Base-by-base conservation (phyloP, 2,888 invertebrate genomes). In the Zele albiditarsus region DNA sequence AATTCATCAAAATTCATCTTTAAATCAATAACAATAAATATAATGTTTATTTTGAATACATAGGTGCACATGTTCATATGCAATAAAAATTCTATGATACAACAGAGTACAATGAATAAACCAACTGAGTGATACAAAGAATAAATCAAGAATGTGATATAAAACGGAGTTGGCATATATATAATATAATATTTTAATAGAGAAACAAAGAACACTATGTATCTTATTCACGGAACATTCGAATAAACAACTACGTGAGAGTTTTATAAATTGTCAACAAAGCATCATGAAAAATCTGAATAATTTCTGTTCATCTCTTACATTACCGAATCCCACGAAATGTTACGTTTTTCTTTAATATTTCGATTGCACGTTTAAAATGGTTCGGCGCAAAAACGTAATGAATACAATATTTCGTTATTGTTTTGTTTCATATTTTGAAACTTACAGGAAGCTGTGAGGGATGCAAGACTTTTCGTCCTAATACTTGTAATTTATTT, bases 1-100 rank as follows among this genome's bases (percentile, higher is more conserved):
- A 5, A 53, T 53, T 53, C 5, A 53, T 20, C 6, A 10, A 3
- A 70, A 58, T 49, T 14, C 8, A 31, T 60, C 23, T 60, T 72
- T 46, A 63, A 23, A 49, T 77, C 70, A 73, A 78, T 78, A 79
- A 78, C 78, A 77, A 79, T 79, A 78, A 80, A 80, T 79, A 79
- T 79, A 79, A 80, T 77, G 76, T 80, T 80, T 79, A 79, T 80
- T 77, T 77, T 74, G 76, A 77, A 75, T 78, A 80, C 76, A 77
- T 75, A 78, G 79, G 73, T 77, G 77, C 58, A 76, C 76, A 73
- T 33, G 73, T 57, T 71, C 46, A 70, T 77, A 71, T 66, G 49
- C 63, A 74, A 77, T 79, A 78, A 79, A 79, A 79, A 78, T 76
- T 60, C 70, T 60, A 79, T 78, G 71, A 78, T 75, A 77, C 76